Conservation (phyloP, 2,888 invertebrate species). For the Boloria selene region DNA sequence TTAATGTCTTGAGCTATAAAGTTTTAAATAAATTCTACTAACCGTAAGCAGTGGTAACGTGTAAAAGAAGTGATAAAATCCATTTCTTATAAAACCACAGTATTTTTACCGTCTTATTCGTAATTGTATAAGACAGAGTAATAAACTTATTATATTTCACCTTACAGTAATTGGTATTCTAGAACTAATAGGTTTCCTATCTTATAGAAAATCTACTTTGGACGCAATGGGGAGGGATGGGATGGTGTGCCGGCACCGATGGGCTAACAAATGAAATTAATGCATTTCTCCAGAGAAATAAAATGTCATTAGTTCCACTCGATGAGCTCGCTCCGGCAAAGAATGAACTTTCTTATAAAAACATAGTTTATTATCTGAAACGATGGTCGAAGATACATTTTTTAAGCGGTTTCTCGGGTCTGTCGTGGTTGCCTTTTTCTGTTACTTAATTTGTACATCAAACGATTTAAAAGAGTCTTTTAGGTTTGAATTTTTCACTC, state of each 20-base stretch:
- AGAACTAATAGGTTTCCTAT: slow-evolving; percentile 60
- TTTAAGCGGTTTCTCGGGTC: slow-evolving; percentile 31
- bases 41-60: not conserved
- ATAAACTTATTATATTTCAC: slow-evolving; percentile 31
- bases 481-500: not conserved
- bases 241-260: slow-evolving; percentile 65
- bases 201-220: slow-evolving; percentile 68
- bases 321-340: slow-evolving; percentile 63
- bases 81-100: slow-evolving; percentile 1
- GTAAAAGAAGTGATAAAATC: slow-evolving; percentile 7
- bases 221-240: slow-evolving; percentile 55
- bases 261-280: slow-evolving; percentile 80
- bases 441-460: not conserved
- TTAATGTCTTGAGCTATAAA: no score
- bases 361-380: slow-evolving; percentile 55
- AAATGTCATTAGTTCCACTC: slow-evolving; percentile 78
- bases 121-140: slow-evolving; percentile 19
- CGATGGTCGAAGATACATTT: slow-evolving; percentile 33
- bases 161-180: slow-evolving; percentile 36
- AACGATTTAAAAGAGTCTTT: not conserved
- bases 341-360: slow-evolving; percentile 55
- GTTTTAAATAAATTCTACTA: not conserved
- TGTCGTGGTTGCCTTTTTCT: slow-evolving; percentile 21
- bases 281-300: slow-evolving; percentile 79
- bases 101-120: slow-evolving; percentile 9